Percentiles rank a stretch among this genome's conserved stretches.
Evolutionary conservation across 1,140 invertebrate genomes (phyloP).

Genomic region (Agraylea sexmaculata): DNA sequence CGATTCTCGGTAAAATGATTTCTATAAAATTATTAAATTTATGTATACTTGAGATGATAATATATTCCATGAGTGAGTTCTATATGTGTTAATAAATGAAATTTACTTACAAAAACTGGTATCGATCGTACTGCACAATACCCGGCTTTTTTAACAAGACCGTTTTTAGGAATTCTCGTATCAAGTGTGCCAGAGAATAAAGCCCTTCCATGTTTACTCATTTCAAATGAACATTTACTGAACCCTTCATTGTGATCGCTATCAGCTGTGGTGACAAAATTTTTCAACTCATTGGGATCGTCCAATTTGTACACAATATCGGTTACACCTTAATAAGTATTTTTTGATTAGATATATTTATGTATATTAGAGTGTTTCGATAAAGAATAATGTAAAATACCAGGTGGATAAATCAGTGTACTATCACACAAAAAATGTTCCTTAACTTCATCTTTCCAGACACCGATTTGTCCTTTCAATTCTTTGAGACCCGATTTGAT

Average conservation of each 20-base stretch:
- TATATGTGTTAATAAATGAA: neutral
- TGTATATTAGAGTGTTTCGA: neutral
- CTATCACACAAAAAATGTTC: slow-evolving; percentile 51
- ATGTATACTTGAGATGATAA: neutral
- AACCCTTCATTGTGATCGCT: slow-evolving; percentile 69
- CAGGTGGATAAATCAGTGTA: slow-evolving; percentile 40
- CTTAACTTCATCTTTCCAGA: slow-evolving; percentile 57
- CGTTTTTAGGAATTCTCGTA: slow-evolving; percentile 66
- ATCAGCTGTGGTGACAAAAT: slow-evolving; percentile 66
- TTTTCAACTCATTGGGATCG: slow-evolving; percentile 45
- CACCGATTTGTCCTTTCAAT: slow-evolving; percentile 51
- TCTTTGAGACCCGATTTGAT: slow-evolving; percentile 49
- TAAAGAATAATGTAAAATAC: slow-evolving; percentile 22
- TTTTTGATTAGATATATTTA: neutral
- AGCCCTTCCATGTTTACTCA: slow-evolving; percentile 55
- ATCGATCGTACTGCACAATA: slow-evolving; percentile 66
- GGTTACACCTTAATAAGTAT: slow-evolving; percentile 44
- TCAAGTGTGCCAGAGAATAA: slow-evolving; percentile 66
- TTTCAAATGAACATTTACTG: slow-evolving; percentile 52
- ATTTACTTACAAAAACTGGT: slow-evolving; percentile 43
- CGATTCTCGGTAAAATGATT: slow-evolving; percentile 67
- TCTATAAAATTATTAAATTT: slow-evolving; percentile 38
- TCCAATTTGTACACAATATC: slow-evolving; percentile 60
- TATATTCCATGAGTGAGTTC: neutral
- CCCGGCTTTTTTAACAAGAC: slow-evolving; percentile 56